A percentile compares a stretch with the other conserved stretches of the same genome.
phyloP scores from a whole-genome alignment of 2,888 invertebrate genomes.

The Caenorhabditis sinica region DNA sequence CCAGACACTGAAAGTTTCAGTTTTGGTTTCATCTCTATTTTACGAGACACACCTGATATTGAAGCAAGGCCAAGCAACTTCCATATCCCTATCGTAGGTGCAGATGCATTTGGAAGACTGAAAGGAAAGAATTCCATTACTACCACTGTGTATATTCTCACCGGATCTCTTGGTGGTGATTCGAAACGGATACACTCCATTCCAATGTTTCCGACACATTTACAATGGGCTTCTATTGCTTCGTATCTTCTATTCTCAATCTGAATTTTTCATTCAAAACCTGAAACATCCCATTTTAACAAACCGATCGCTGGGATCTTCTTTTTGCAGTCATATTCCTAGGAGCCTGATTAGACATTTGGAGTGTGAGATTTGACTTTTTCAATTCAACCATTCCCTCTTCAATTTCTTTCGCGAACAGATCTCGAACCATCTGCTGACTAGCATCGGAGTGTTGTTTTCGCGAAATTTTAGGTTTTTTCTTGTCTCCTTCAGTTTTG shows the following conservation, averaged over 20 bases:
- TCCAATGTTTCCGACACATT: slow-evolving; percentile 75
- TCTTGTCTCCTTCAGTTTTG: slow-evolving; percentile 69
- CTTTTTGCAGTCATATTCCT: slow-evolving; percentile 61
- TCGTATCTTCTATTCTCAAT: slow-evolving; percentile 66
- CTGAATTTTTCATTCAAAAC: slow-evolving; percentile 22
- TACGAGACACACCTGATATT: slow-evolving; percentile 66
- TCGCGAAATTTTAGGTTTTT: slow-evolving; percentile 72
- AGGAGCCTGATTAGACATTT: slow-evolving; percentile 8
- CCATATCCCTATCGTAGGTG: slow-evolving; percentile 72
- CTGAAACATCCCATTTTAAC: neutral
- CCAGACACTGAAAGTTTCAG: slow-evolving; percentile 68
- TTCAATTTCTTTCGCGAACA: slow-evolving; percentile 75
- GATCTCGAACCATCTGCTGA: slow-evolving; percentile 67
- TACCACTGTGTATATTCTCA: neutral
- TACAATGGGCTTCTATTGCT: slow-evolving; percentile 78
- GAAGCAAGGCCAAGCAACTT: slow-evolving; percentile 78
- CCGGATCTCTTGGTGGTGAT: slow-evolving; percentile 72
- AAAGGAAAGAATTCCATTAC: slow-evolving; percentile 11
- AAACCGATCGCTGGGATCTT: slow-evolving; percentile 53
- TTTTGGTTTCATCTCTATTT: neutral
- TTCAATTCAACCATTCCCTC: slow-evolving; percentile 69
- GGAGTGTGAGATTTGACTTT: slow-evolving; percentile 51
- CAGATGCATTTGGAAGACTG: slow-evolving; percentile 77
- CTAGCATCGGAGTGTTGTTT: slow-evolving; percentile 70
- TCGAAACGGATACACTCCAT: slow-evolving; percentile 80